These are phyloP conservation scores for Clarias magur DNA, from an alignment of 2,113 vertebrate genomes.

Conservation along the genomic window DNA sequence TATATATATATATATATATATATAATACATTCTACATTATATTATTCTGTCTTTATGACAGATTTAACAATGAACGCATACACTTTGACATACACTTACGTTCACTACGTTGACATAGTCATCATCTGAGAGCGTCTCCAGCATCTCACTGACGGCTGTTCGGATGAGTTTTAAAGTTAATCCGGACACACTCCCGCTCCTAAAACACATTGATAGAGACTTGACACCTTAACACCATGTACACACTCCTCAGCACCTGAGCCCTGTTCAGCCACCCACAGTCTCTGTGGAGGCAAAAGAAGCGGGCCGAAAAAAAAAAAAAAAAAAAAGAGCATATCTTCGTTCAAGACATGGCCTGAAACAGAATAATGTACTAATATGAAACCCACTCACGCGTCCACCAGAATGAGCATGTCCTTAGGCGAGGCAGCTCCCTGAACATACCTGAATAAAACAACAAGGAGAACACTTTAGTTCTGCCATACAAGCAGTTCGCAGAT, in stretches of 20 bases:
- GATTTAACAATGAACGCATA: background rate
- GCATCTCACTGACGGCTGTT: conserved; percentile 94
- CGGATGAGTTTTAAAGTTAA: conserved; percentile 93
- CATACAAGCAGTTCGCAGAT: background rate
- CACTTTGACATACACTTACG: conserved; percentile 76
- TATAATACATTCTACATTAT: too few species aligned
- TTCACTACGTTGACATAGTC: conserved; percentile 99
- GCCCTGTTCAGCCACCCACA: background rate
- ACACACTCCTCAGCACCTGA: conserved; percentile 22
- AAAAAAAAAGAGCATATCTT: background rate
- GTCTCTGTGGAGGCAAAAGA: background rate
- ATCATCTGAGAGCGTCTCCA: conserved; percentile 96
- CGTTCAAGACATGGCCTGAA: background rate
- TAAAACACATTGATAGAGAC: conserved; percentile 56
- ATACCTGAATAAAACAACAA: conserved; percentile 78
- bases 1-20: too few species aligned
- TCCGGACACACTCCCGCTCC: conserved; percentile 96
- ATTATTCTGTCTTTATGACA: background rate
- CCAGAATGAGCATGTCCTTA: conserved; percentile 98
- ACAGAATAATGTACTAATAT: conserved; percentile 45
- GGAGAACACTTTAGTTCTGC: background rate
- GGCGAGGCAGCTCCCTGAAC: conserved; percentile 98
- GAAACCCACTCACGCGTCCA: conserved; percentile 90
- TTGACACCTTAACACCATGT: conserved; percentile 11
- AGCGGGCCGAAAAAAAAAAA: background rate